Evolutionary conservation across 2,113 vertebrate species (phyloP).

Genomic region (Chinchilla lanigera): DNA sequence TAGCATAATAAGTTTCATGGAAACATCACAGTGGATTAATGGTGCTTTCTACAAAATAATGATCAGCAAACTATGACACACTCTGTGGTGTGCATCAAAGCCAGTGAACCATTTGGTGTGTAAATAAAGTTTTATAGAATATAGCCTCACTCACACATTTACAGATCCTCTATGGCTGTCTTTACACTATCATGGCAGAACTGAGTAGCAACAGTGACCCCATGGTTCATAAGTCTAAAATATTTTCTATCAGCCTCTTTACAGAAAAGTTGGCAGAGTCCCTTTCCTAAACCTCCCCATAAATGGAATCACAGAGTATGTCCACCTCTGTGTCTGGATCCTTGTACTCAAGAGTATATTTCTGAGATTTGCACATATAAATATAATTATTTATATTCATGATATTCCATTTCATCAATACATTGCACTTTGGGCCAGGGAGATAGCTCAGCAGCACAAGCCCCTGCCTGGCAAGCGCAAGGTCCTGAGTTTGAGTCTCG

Average conservation of each 20-base stretch:
- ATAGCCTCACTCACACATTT: not conserved
- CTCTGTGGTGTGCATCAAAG: not conserved
- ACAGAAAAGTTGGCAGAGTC: not conserved
- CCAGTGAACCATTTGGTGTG: not conserved
- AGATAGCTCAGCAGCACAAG: too few relatives aligned
- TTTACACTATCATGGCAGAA: not conserved
- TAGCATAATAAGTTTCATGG: not conserved
- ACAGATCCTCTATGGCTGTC: not conserved
- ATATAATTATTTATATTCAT: not conserved
- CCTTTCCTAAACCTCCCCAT: not conserved
- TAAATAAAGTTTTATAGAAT: constrained; percentile 60
- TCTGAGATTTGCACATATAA: not conserved
- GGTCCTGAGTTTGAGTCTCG: too few relatives aligned
- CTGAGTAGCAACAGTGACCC: not conserved
- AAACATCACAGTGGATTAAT: not conserved
- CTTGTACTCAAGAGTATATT: not conserved
- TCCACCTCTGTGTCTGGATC: not conserved
- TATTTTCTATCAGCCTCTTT: not conserved
- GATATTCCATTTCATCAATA: not conserved
- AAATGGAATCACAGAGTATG: not conserved
- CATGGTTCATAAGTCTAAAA: not conserved
- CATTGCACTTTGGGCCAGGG: not conserved
- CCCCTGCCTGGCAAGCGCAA: too few relatives aligned
- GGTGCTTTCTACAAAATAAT: not conserved
- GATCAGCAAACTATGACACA: not conserved